Evolutionary conservation across 2,113 vertebrate genomes (phyloP).

Genomic region (Tenebrosternarchus preto): DNA sequence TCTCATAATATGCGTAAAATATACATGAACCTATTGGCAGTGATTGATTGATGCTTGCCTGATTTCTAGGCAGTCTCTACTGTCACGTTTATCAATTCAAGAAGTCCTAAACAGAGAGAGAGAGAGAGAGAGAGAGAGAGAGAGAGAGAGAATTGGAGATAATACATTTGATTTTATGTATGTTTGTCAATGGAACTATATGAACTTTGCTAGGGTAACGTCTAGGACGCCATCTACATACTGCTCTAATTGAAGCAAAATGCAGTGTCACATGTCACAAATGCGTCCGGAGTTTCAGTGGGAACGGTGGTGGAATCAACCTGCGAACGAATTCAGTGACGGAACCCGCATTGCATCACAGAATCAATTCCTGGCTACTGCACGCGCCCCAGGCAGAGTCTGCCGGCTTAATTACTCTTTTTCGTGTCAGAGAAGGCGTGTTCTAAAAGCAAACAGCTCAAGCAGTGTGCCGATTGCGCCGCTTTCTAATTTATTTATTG

Average conservation of each 20-base stretch:
- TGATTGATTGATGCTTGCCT: slow-evolving; percentile 9
- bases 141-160: background rate
- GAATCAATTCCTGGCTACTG: slow-evolving; percentile 13
- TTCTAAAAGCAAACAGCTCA: slow-evolving; percentile 10
- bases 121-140: slow-evolving; percentile 1
- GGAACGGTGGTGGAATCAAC: slow-evolving; percentile 35
- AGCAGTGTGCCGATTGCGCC: too few species aligned
- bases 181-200: background rate
- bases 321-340: slow-evolving; percentile 43
- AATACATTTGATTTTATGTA: too few species aligned
- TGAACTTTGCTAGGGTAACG: background rate
- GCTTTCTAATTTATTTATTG: too few species aligned
- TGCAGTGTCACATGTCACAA: slow-evolving; percentile 53
- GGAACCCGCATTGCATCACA: slow-evolving; percentile 80
- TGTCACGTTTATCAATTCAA: background rate
- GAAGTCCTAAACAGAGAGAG: background rate
- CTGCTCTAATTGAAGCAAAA: slow-evolving; percentile 61
- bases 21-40: background rate
- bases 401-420: slow-evolving; percentile 44
- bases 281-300: slow-evolving; percentile 37
- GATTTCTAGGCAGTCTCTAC: slow-evolving; percentile 40
- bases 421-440: slow-evolving; percentile 33
- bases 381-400: slow-evolving; percentile 28
- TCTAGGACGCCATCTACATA: background rate
- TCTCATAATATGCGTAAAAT: slow-evolving; percentile 23